Conservation (phyloP, 2,888 invertebrate species). For the Lasioglossum morio region DNA sequence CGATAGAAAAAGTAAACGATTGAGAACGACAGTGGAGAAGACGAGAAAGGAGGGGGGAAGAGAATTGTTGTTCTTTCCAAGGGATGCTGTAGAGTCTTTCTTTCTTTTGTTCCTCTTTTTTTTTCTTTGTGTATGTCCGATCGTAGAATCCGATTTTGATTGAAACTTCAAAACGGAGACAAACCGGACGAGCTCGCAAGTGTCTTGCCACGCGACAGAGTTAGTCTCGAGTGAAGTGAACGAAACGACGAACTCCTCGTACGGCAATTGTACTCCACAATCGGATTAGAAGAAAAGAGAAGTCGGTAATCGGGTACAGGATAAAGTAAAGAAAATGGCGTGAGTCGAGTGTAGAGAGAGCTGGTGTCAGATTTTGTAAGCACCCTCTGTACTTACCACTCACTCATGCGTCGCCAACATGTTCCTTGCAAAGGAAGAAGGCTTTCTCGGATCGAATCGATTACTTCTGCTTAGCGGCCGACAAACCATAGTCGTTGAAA, state of each 20-base stretch:
- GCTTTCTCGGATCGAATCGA: constrained; percentile 73
- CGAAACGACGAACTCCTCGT: background rate
- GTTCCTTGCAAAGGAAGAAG: constrained; percentile 81
- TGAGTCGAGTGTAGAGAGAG: constrained; percentile 80
- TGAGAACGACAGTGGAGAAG: constrained; percentile 42
- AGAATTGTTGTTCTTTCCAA: constrained; percentile 24
- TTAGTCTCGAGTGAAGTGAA: background rate
- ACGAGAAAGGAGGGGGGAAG: constrained; percentile 29
- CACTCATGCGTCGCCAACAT: constrained; percentile 81
- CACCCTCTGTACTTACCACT: constrained; percentile 84
- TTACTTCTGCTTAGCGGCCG: constrained; percentile 52
- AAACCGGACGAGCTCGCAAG: constrained; percentile 6
- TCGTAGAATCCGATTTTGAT: constrained; percentile 35
- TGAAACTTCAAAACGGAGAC: background rate
- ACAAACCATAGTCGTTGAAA: background rate
- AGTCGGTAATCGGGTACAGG: constrained; percentile 41
- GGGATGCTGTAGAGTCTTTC: constrained; percentile 18
- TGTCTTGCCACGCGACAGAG: background rate
- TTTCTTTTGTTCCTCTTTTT: background rate
- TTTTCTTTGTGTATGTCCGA: constrained; percentile 27
- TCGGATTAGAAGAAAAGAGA: constrained; percentile 41
- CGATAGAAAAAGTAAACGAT: constrained; percentile 50
- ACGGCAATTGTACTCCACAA: constrained; percentile 49
- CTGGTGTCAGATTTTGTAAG: constrained; percentile 74
- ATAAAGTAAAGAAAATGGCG: constrained; percentile 69